Percentiles rank a stretch among this genome's conserved stretches.
Evolutionary conservation across 2,888 invertebrate genomes (phyloP).

Genomic region (Agrotis clavis): DNA sequence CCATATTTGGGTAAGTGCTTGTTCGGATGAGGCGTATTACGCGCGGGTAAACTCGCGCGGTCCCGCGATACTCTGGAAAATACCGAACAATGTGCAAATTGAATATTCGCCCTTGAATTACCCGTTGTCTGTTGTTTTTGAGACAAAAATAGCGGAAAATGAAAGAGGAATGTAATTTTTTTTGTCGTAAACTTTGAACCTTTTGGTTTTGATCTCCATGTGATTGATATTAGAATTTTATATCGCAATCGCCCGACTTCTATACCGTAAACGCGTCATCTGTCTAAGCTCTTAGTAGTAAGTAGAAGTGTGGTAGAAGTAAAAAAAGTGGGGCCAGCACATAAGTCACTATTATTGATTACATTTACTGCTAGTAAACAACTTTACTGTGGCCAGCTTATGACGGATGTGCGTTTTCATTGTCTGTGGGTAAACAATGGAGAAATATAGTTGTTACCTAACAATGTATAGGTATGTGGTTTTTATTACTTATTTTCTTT

Average conservation of each 20-base stretch:
- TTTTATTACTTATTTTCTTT: neutral
- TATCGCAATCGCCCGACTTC: constrained; percentile 3
- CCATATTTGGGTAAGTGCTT: constrained; percentile 76
- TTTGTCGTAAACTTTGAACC: too few relatives aligned
- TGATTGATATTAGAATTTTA: neutral
- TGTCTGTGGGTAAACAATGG: constrained; percentile 44
- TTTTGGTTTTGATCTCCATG: constrained; percentile 8
- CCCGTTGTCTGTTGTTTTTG: neutral
- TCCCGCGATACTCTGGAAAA: neutral
- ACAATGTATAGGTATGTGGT: neutral
- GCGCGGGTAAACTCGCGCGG: constrained; percentile 1
- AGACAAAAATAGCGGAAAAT: too few relatives aligned
- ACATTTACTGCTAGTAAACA: constrained; percentile 87
- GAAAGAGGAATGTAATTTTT: too few relatives aligned
- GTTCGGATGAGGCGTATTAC: constrained; percentile 16
- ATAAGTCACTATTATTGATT: constrained; percentile 88
- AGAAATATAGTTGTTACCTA: neutral
- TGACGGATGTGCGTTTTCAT: constrained; percentile 75
- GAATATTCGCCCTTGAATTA: neutral
- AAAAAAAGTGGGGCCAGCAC: constrained; percentile 82
- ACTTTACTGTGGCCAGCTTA: constrained; percentile 81
- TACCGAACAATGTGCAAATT: constrained; percentile 17
- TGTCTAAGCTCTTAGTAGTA: constrained; percentile 49
- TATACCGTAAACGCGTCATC: constrained; percentile 32
- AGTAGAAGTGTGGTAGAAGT: constrained; percentile 82